Evolutionary conservation across 2,888 invertebrate genomes (phyloP).

Genomic region (Endomychus coccineus): DNA sequence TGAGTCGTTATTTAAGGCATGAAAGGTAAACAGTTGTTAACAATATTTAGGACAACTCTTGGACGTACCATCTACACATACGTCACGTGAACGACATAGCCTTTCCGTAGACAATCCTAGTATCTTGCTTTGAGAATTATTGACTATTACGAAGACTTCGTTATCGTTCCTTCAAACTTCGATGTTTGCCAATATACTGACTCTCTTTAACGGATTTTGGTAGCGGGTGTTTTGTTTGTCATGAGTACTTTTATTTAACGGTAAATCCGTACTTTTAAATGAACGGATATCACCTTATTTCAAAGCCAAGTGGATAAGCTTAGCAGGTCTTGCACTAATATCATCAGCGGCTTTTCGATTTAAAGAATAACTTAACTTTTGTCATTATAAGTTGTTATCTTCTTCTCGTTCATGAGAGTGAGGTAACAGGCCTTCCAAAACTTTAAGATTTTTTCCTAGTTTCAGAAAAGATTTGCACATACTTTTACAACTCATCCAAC

Average conservation of each 20-base stretch:
- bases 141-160: background rate
- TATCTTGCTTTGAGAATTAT: too few relatives aligned
- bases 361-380: background rate
- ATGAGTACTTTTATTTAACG: background rate
- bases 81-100: background rate
- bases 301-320: background rate
- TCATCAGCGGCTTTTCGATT: slow-evolving; percentile 1
- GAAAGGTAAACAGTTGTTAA: background rate
- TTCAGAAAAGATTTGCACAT: background rate
- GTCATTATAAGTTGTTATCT: background rate
- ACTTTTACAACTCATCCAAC: slow-evolving; percentile 1
- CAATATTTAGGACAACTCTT: background rate
- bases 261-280: background rate
- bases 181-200: background rate
- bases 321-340: slow-evolving; percentile 1
- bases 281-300: background rate
- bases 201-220: background rate
- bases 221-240: background rate
- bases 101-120: too few relatives aligned
- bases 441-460: background rate
- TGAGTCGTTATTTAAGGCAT: slow-evolving; percentile 1
- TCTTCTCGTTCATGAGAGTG: background rate
- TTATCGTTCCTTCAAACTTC: background rate
- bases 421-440: background rate
- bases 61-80: slow-evolving; percentile 1